phyloP scores from a whole-genome alignment of 2,797 vertebrate species.

The Pseudochaenichthys georgianus region DNA sequence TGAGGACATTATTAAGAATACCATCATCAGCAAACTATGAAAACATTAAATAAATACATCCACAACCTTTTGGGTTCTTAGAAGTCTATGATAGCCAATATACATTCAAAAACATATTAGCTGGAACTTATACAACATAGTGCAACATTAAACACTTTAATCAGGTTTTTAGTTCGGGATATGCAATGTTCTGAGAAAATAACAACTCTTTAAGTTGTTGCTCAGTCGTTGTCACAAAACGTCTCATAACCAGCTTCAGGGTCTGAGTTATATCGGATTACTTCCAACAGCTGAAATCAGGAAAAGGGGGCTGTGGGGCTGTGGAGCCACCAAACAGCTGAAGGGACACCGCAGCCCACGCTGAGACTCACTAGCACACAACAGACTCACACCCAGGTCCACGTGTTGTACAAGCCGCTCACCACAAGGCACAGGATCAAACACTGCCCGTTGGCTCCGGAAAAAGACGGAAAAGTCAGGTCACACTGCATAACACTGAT shows the following conservation, averaged over 20 bases:
- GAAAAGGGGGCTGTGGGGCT: constrained; percentile 71
- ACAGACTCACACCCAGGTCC: constrained; percentile 51
- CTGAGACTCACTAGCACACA: constrained; percentile 68
- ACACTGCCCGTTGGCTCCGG: not conserved
- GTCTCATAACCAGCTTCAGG: constrained; percentile 72
- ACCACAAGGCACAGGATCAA: constrained; percentile 20
- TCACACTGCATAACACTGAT: not conserved
- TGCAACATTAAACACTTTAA: not conserved
- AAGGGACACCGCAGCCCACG: constrained; percentile 69
- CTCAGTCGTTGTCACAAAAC: constrained; percentile 60
- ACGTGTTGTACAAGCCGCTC: constrained; percentile 31
- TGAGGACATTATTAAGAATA: not conserved
- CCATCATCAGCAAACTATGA: not conserved
- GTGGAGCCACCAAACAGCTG: constrained; percentile 85
- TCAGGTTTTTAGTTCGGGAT: constrained; percentile 6
- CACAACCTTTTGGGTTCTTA: not conserved
- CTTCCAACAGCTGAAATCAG: constrained; percentile 85
- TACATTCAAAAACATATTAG: not conserved
- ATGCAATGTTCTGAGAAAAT: constrained; percentile 29
- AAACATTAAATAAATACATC: constrained; percentile 4
- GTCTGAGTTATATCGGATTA: constrained; percentile 79
- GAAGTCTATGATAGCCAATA: not conserved
- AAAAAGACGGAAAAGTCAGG: constrained; percentile 5
- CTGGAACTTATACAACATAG: not conserved
- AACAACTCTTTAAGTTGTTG: constrained; percentile 60